Percentiles rank a stretch among this genome's conserved stretches.
phyloP scores from a whole-genome alignment of 2,888 invertebrate genomes.

The Thymelicus lineola region DNA sequence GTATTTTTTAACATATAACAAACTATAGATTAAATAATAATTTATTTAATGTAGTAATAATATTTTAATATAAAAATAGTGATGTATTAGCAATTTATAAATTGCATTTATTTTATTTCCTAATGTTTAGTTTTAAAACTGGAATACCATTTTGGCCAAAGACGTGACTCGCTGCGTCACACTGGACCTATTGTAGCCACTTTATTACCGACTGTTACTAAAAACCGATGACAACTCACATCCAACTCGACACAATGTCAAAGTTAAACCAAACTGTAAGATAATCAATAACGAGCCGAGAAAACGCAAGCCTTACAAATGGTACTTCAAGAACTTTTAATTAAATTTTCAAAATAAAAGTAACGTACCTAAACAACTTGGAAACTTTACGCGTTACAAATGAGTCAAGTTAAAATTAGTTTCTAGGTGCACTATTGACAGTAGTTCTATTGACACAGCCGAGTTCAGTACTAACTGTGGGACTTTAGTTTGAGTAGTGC shows the following conservation, averaged over 20 bases:
- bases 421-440: constrained; percentile 37
- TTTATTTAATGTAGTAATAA: too few relatives aligned
- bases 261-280: constrained; percentile 10
- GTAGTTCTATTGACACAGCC: constrained; percentile 25
- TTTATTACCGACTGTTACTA: too few relatives aligned
- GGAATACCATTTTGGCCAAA: too few relatives aligned
- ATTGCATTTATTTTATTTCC: too few relatives aligned
- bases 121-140: too few relatives aligned
- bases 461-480: not conserved
- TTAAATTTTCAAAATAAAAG: constrained; percentile 37
- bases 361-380: constrained; percentile 38
- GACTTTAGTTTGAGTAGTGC: not conserved
- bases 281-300: constrained; percentile 15
- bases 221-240: not conserved
- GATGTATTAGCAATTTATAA: too few relatives aligned
- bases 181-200: too few relatives aligned
- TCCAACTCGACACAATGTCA: constrained; percentile 4
- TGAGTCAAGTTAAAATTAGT: constrained; percentile 48
- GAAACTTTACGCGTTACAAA: constrained; percentile 46
- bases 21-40: too few relatives aligned
- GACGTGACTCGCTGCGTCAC: too few relatives aligned
- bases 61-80: too few relatives aligned
- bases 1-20: too few relatives aligned
- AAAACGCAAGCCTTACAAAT: constrained; percentile 28
- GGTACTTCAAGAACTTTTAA: constrained; percentile 34